These are phyloP conservation scores for Pogonophryne albipinna DNA, from an alignment of 2,797 vertebrate genomes.

Conservation along the genomic window DNA sequence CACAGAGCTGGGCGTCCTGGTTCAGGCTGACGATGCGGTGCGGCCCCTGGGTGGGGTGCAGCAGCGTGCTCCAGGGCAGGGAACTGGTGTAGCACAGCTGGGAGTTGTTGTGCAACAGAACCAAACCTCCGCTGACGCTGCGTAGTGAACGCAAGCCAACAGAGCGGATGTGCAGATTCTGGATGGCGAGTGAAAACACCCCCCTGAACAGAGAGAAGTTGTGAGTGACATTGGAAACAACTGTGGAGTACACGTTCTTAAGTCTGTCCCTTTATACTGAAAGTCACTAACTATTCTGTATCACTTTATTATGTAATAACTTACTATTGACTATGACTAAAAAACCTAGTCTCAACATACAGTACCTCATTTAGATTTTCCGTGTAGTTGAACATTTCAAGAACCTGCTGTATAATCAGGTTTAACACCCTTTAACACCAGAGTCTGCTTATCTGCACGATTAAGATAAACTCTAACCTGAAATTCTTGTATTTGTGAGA, in stretches of 20 bases:
- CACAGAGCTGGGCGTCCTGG: constrained; percentile 84
- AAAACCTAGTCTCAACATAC: not conserved
- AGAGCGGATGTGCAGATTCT: constrained; percentile 88
- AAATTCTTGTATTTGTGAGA: not conserved
- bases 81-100: constrained; percentile 91
- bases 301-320: not conserved
- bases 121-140: constrained; percentile 93
- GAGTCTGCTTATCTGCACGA: not conserved
- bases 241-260: not conserved
- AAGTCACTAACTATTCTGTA: not conserved
- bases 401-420: not conserved
- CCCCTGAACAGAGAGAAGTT: constrained; percentile 81
- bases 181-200: constrained; percentile 92
- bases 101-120: constrained; percentile 91
- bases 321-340: too few species aligned
- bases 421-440: not conserved
- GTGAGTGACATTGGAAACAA: not conserved
- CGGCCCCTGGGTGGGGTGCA: constrained; percentile 85
- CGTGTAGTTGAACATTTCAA: not conserved
- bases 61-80: constrained; percentile 89
- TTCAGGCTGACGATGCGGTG: constrained; percentile 88
- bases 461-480: not conserved
- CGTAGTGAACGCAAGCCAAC: constrained; percentile 91
- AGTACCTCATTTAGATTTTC: not conserved
- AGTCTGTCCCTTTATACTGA: not conserved